These are phyloP conservation scores for Synanthedon tipuliformis DNA, from an alignment of 2,888 invertebrate genomes.

Conservation along the genomic window DNA sequence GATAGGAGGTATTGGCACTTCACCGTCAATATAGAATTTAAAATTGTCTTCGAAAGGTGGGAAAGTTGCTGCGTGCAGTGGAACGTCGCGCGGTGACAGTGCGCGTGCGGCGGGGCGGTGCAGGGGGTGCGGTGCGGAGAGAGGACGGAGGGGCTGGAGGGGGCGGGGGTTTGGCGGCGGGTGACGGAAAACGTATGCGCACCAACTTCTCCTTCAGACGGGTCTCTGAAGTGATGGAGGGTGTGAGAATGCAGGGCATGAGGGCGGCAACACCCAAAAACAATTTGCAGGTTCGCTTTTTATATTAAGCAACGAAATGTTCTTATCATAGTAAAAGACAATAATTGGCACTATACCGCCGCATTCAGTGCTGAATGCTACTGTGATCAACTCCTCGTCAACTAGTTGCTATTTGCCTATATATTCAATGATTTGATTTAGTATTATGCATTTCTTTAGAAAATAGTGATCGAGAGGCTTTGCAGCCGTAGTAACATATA, in stretches of 20 bases:
- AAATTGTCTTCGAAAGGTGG: slow-evolving; percentile 27
- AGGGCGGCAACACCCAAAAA: slow-evolving; percentile 40
- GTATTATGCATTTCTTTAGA: too few relatives aligned
- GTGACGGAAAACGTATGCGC: slow-evolving; percentile 22
- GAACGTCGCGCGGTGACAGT: slow-evolving; percentile 59
- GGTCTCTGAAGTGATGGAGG: slow-evolving; percentile 67
- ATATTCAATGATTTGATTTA: too few relatives aligned
- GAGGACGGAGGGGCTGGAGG: slow-evolving; percentile 20
- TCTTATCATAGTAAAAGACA: too few relatives aligned
- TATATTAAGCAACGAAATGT: too few relatives aligned
- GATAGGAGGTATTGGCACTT: too few relatives aligned
- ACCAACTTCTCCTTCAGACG: slow-evolving; percentile 61
- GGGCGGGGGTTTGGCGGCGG: slow-evolving; percentile 22
- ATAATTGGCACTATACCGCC: too few relatives aligned
- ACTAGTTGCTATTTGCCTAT: too few relatives aligned
- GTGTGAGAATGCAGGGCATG: slow-evolving; percentile 57
- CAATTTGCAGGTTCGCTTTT: slow-evolving; percentile 29
- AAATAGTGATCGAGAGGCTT: too few relatives aligned
- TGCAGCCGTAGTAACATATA: too few relatives aligned
- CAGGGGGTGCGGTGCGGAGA: slow-evolving; percentile 16
- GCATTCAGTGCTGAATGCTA: too few relatives aligned
- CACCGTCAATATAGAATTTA: too few relatives aligned
- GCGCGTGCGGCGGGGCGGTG: slow-evolving; percentile 52
- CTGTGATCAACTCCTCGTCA: too few relatives aligned
- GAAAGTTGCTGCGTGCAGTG: slow-evolving; percentile 49